These are phyloP conservation scores for Phocides pigmalion DNA, from an alignment of 1,140 invertebrate species.

Conservation along the genomic window DNA sequence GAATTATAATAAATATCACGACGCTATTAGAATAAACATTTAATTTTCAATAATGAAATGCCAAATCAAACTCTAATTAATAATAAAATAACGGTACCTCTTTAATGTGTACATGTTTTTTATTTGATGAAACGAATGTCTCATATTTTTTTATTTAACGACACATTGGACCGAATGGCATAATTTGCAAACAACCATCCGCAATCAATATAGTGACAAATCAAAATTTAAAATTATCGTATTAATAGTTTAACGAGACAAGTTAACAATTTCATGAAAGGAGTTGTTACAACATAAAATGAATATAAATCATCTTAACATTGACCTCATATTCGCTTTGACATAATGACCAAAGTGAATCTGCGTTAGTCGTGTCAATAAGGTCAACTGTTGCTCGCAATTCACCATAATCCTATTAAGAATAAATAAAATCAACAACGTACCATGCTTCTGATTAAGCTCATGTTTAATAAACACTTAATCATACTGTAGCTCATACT, in stretches of 20 bases:
- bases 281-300: not conserved
- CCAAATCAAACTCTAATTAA: too few relatives aligned
- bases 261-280: constrained; percentile 21
- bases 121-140: not conserved
- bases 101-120: not conserved
- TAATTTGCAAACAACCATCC: constrained; percentile 7
- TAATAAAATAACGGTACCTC: not conserved
- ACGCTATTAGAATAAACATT: too few relatives aligned
- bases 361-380: not conserved
- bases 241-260: constrained; percentile 4
- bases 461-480: not conserved
- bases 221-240: constrained; percentile 7
- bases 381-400: not conserved
- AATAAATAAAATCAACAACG: not conserved
- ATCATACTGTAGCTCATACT: not conserved
- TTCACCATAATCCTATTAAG: not conserved
- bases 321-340: not conserved
- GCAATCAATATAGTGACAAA: constrained; percentile 24
- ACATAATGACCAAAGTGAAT: not conserved
- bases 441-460: not conserved
- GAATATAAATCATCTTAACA: constrained; percentile 6
- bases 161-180: constrained; percentile 15
- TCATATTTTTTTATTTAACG: not conserved
- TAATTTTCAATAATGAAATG: not conserved
- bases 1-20: not conserved